Evolutionary conservation across 64 coral and sea anemone species (phyloP).

Genomic region (Montipora sp.): DNA sequence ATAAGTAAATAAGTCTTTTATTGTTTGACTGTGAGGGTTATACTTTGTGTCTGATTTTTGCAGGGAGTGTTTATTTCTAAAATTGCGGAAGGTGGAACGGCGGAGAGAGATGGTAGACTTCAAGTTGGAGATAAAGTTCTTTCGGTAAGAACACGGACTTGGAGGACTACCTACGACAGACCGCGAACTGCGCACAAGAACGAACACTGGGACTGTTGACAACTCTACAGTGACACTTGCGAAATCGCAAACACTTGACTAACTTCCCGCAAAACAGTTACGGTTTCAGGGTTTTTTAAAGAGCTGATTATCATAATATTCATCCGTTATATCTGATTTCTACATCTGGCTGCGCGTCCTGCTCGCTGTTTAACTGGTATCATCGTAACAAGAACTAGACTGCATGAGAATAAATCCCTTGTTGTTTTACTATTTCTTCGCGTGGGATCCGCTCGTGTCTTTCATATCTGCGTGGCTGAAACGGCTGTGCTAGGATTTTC

Average conservation of each 20-base stretch:
- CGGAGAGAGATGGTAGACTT: constrained; percentile 84
- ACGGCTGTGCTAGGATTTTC: too few relatives aligned
- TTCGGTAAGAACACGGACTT: constrained; percentile 68
- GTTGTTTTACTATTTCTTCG: too few relatives aligned
- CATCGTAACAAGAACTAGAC: too few relatives aligned
- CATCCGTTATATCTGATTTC: too few relatives aligned
- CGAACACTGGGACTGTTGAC: neutral
- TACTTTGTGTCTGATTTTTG: neutral
- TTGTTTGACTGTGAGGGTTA: neutral
- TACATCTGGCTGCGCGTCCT: too few relatives aligned
- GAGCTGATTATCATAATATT: too few relatives aligned
- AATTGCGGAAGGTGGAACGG: constrained; percentile 89
- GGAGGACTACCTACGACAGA: neutral
- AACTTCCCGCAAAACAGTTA: neutral
- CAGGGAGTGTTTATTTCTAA: constrained; percentile 98
- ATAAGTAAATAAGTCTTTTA: too few relatives aligned
- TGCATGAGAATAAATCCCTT: too few relatives aligned
- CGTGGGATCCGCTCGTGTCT: too few relatives aligned
- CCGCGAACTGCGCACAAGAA: neutral
- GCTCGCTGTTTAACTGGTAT: too few relatives aligned
- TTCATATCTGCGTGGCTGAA: too few relatives aligned
- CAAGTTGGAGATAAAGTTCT: constrained; percentile 94
- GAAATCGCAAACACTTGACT: neutral
- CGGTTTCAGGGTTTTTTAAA: too few relatives aligned
- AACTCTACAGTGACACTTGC: neutral